Evolutionary conservation across 1,140 invertebrate genomes (phyloP), one percentile per base, ranked within the genome.

Genomic region (Theocolax elegans): DNA sequence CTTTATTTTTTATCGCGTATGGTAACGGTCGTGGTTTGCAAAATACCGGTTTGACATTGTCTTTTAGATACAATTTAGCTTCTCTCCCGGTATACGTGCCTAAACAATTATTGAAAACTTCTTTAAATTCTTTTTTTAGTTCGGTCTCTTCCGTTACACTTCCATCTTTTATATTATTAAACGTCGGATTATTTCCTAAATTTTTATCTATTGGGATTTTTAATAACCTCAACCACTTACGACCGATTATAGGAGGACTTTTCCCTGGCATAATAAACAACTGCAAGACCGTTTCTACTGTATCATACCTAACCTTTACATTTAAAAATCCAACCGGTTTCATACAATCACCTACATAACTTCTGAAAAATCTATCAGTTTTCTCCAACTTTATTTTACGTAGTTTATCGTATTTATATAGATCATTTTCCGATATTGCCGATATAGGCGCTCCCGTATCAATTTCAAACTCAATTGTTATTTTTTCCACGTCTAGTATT

Each of bases 381-480:
- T n/a, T n/a, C n/a, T n/a, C n/a, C n/a, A n/a, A n/a, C n/a, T n/a
- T n/a, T n/a, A n/a, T n/a, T n/a, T n/a, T n/a, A n/a, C n/a, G n/a
- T n/a, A n/a, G n/a, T n/a, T n/a, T n/a, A n/a, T n/a, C n/a, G n/a
- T n/a, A n/a, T n/a, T n/a, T n/a, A n/a, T n/a, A n/a, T n/a, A n/a
- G n/a, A n/a, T n/a, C n/a, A n/a, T n/a, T n/a, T n/a, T n/a, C n/a
- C n/a, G 42, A 21, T 2, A 46, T 42, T 10, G 66, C 66, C 12
- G 66, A 48, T 23, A 68, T 38, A 49, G 66, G 66, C 17, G 66
- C 62, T 3, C 67, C 67, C n/a, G 67, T 70, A 46, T 70, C 67
- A 17, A 70, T 44, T 31, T 63, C 67, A 56, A 63, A 70, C 15
- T 21, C 29, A 7, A n/a, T n/a, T n/a, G n/a, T n/a, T n/a, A n/a